Base-by-base conservation (phyloP, 2,888 invertebrate species). In the Drosophila buzzatii region DNA sequence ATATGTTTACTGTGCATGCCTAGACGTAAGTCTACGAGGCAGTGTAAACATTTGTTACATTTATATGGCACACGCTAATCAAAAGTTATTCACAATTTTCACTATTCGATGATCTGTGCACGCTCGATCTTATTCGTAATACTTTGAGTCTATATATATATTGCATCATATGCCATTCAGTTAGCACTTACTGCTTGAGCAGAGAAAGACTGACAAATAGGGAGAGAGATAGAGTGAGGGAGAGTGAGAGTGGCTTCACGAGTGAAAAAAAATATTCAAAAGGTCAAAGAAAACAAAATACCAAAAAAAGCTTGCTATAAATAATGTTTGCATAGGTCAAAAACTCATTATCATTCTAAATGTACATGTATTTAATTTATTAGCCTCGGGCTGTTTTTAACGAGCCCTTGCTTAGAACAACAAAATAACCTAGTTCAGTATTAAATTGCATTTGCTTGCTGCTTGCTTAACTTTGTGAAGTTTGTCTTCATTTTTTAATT, bases 31-130 rank as follows among this genome's bases (percentile, higher is more conserved):
- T 23, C 49, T 31, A n/a, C 2, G n/a, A 16, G 27, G 18, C 35
- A 59, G 16, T 70, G 76, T 64, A 80, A 77, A 80, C 61, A 80
- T 78, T 71, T 67, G 70, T 86, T 57, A 65, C 64, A 80, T 79
- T 89, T 78, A 76, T 76, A 61, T 68, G 64, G 16, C 61, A 76
- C 49, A 65, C 64, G 77, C 81, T 84, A 84, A 84, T 77, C 69
- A 67, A 76, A 49, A 61, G 7, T 23, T 47, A 27, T 66, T 66
- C 66, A 66, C 45, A 55, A 56, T 67, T 67, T 69, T 69, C 57
- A 56, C 69, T 47, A n/a, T 41, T 63, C 65, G 52, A 52, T 70
- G 27, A 70, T 70, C 55, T 55, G 42, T n/a, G 23, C 20, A 64
- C 35, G 31, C 27, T 52, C 33, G 73, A 70, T 55, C 52, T 51